A percentile compares a stretch with the other conserved stretches of the same genome.
phyloP scores from a whole-genome alignment of 2,797 vertebrate species.

The Heliangelus exortis region DNA sequence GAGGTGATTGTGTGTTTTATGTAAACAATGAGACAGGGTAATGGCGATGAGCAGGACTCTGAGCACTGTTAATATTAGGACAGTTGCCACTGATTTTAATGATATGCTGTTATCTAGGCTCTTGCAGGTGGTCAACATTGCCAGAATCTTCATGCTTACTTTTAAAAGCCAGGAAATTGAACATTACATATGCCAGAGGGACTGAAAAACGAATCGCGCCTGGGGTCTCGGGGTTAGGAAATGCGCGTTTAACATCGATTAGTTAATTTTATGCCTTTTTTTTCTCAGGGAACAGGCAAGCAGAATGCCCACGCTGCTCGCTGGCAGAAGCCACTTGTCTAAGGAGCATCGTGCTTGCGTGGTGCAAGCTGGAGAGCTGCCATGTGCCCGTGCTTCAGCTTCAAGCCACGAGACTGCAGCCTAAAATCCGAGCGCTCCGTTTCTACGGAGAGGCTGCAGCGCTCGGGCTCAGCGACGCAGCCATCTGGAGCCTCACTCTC shows the following conservation, averaged over 20 bases:
- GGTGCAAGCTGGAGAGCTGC: neutral
- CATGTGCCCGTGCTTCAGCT: neutral
- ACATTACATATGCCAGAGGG: neutral
- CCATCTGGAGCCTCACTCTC: rapidly evolving
- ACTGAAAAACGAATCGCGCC: neutral
- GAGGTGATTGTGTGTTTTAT: neutral
- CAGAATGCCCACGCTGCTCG: neutral
- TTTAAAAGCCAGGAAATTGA: neutral
- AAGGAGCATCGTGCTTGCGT: neutral
- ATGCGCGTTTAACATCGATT: neutral
- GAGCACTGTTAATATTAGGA: neutral
- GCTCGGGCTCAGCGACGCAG: neutral
- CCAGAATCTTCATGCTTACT: neutral
- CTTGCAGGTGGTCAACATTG: neutral
- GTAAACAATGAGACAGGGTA: neutral
- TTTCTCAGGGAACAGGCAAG: neutral
- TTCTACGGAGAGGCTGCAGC: neutral
- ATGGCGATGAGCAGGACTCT: neutral
- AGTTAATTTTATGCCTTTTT: neutral
- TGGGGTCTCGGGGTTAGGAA: neutral
- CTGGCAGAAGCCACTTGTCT: neutral
- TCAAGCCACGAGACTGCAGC: neutral
- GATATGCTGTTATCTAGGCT: neutral
- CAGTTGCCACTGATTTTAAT: neutral
- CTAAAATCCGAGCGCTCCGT: neutral